Evolutionary conservation across 2,888 invertebrate species (phyloP).

Genomic region (Pammene fasciana): DNA sequence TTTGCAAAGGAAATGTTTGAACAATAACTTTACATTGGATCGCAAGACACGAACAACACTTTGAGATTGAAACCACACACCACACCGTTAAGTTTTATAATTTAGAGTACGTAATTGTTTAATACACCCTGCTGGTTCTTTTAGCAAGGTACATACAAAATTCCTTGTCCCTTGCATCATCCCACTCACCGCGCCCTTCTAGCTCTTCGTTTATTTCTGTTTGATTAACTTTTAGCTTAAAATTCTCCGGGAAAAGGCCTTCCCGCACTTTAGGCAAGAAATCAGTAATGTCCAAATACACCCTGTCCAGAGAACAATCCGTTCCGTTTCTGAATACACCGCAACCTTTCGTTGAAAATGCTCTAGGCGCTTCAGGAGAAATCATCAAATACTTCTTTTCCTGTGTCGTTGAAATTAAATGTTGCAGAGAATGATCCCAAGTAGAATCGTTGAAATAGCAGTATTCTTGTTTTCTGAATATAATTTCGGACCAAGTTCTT

Average conservation of each 20-base stretch:
- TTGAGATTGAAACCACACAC: too few relatives aligned
- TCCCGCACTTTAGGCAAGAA: slow-evolving; percentile 9
- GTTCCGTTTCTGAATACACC: slow-evolving; percentile 14
- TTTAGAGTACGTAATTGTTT: background rate
- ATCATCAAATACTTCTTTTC: slow-evolving; percentile 10
- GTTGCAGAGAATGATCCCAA: slow-evolving; percentile 25
- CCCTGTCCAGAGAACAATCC: slow-evolving; percentile 9
- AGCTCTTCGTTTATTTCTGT: slow-evolving; percentile 19
- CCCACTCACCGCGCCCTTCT: slow-evolving; percentile 42
- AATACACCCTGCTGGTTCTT: slow-evolving; percentile 28
- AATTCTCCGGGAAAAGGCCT: slow-evolving; percentile 22
- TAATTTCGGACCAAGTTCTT: slow-evolving; percentile 22
- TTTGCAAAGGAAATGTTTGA: too few relatives aligned
- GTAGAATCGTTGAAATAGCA: slow-evolving; percentile 23
- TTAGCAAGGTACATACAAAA: slow-evolving; percentile 45
- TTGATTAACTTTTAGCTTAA: slow-evolving; percentile 11
- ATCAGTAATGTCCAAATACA: slow-evolving; percentile 16
- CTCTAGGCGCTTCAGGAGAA: slow-evolving; percentile 27
- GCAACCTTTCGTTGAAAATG: slow-evolving; percentile 64
- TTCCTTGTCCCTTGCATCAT: slow-evolving; percentile 13
- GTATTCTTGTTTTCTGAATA: slow-evolving; percentile 2
- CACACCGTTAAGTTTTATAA: too few relatives aligned
- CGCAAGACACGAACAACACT: too few relatives aligned
- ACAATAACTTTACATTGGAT: too few relatives aligned
- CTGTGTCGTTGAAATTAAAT: slow-evolving; percentile 17